Conservation (phyloP, 2,113 vertebrate species). For the Phainopepla nitens region DNA sequence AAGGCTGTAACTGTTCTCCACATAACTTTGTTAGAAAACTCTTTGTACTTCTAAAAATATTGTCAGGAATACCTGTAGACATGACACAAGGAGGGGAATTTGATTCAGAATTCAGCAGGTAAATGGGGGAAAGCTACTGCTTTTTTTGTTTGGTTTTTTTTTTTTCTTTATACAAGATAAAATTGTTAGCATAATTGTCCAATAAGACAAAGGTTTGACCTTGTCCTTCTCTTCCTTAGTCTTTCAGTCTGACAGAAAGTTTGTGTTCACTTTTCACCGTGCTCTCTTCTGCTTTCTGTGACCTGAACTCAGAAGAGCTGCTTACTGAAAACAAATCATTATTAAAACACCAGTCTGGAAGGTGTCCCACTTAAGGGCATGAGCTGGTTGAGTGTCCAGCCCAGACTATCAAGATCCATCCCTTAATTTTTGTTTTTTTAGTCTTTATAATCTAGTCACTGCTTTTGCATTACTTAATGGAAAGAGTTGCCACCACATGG, state of each 20-base stretch:
- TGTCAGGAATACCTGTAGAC: neutral
- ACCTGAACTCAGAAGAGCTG: neutral
- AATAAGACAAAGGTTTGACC: neutral
- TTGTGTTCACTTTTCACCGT: neutral
- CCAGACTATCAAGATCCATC: neutral
- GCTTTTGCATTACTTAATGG: neutral
- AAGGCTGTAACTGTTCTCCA: neutral
- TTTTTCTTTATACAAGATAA: neutral
- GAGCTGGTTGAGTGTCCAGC: neutral
- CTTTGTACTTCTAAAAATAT: neutral
- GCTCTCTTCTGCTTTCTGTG: neutral
- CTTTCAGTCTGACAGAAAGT: neutral
- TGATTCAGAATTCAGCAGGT: neutral
- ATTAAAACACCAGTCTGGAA: neutral
- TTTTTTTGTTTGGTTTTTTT: neutral
- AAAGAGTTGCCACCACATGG: neutral
- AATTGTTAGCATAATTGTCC: neutral
- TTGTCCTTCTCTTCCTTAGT: neutral
- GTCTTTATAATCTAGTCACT: neutral
- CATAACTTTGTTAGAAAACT: neutral
- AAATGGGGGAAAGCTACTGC: neutral
- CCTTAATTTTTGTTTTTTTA: too few species aligned
- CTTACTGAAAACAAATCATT: neutral
- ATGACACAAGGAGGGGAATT: neutral
- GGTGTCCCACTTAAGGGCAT: neutral